These are phyloP conservation scores for Cepphus grylle DNA, from an alignment of 2,113 vertebrate genomes.

Conservation along the genomic window DNA sequence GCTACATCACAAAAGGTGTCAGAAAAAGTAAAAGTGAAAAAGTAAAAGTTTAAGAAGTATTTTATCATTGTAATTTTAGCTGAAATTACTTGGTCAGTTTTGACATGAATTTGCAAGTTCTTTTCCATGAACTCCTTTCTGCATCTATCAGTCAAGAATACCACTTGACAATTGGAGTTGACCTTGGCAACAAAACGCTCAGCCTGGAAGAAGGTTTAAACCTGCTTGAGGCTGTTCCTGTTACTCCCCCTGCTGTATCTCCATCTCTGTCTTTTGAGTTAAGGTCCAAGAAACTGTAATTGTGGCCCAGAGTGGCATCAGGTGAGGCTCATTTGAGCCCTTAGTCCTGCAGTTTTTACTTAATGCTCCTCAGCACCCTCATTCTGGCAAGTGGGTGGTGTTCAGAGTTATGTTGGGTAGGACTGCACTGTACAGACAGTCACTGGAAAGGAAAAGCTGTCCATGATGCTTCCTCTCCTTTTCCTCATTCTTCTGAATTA, in stretches of 20 bases:
- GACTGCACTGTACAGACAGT: not conserved
- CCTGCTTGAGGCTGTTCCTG: not conserved
- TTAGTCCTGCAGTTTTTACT: not conserved
- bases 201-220: not conserved
- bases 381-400: not conserved
- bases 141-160: not conserved
- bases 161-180: not conserved
- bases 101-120: not conserved
- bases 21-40: not conserved
- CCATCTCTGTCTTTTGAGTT: not conserved
- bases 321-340: not conserved
- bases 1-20: not conserved
- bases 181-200: not conserved
- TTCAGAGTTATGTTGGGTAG: not conserved
- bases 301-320: not conserved
- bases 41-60: not conserved
- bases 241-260: not conserved
- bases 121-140: not conserved
- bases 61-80: not conserved
- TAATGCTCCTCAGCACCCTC: not conserved
- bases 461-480: accelerated
- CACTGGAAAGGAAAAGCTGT: not conserved
- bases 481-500: not conserved
- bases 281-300: not conserved
- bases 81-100: not conserved